Evolutionary conservation across 2,113 vertebrate species (phyloP), one percentile per base, ranked within the genome.

Genomic region (Xerus inauris): DNA sequence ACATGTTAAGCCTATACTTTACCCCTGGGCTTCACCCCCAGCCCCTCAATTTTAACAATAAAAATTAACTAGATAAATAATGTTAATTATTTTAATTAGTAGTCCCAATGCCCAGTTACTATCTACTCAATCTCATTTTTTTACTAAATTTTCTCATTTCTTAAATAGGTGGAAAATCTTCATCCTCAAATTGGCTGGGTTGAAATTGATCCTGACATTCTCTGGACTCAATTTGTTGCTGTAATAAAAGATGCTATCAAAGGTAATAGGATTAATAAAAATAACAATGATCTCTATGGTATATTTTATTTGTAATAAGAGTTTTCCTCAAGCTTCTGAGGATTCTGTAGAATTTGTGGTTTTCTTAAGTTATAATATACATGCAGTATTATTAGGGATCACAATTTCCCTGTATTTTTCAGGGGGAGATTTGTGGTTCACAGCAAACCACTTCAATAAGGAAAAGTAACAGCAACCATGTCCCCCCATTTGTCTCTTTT

Each of bases 161-260:
- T 0, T 47, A 2, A 96, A 95, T 98, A 99, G 99, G 98, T 99
- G 47, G 97, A 98, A 35, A 98, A 98, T 0, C 94, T 99, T 93
- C 99, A 99, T 98, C 99, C 99, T 93, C 98, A 90, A 47, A 93
- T 97, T 16, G 99, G 99, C 32, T 98, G 99, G 98, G 99, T 99
- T 96, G 99, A 99, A 98, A 98, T 99, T 92, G 99, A 99, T 97
- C 99, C 99, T 12, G 99, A 99, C 65, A 97, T 94, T n/a, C 98
- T 99, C 13, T 99, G 99, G 99, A 95, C 95, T 83, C 98, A 99
- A 3, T 99, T 99, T 98, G 97, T 99, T 91, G 82, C 80, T 84
- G 99, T 99, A 86, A 98, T 99, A 95, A 99, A 99, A 97, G 99
- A 99, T 57, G 99, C 99, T 65, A 99, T 99, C 40, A 98, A 99